Percentiles rank a stretch among this genome's conserved stretches.
Conservation (phyloP, 1,140 invertebrate genomes). For the Acyrthosiphon pisum region DNA sequence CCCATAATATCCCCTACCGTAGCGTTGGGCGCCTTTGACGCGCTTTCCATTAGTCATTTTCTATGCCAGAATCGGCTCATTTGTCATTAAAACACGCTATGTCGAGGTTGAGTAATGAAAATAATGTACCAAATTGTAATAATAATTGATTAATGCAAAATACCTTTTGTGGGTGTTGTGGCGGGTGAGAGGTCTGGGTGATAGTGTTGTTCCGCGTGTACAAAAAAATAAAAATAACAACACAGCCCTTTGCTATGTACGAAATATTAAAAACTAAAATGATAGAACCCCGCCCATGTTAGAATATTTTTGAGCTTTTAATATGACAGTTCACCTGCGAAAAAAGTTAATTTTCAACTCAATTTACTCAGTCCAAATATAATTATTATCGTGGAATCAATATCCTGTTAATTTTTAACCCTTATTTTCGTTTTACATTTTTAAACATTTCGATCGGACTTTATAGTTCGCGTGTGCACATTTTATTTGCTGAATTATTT, state of each 20-base stretch:
- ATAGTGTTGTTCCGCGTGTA: background rate
- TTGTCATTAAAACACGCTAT: conserved; percentile 54
- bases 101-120: conserved; percentile 50
- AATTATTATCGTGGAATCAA: background rate
- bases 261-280: conserved; percentile 35
- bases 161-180: background rate
- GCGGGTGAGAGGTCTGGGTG: background rate
- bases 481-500: background rate
- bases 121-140: conserved; percentile 34
- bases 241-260: background rate
- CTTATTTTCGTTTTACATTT: background rate
- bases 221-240: background rate
- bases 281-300: background rate
- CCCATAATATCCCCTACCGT: background rate
- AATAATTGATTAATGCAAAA: conserved; percentile 45
- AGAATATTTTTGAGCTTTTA: background rate
- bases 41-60: conserved; percentile 52
- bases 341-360: background rate
- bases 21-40: conserved; percentile 18
- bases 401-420: background rate
- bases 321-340: background rate
- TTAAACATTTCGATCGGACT: background rate
- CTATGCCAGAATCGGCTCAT: conserved; percentile 39
- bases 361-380: too few species aligned
- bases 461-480: background rate